A percentile compares a stretch with the other conserved stretches of the same genome.
Evolutionary conservation across 2,888 invertebrate species (phyloP).

Genomic region (Amphipyra tragopoginis): DNA sequence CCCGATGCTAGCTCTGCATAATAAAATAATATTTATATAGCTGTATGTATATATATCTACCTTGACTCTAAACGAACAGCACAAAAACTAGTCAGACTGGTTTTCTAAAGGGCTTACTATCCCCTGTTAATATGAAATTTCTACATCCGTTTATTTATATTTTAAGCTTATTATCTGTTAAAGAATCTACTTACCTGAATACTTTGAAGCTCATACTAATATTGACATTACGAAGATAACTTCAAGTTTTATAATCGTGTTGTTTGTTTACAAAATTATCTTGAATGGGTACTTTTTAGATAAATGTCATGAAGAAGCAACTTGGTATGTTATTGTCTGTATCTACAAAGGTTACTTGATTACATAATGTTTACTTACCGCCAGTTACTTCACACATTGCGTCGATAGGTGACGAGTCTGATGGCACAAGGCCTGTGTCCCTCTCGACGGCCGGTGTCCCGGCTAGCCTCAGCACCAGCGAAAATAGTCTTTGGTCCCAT

Average conservation of each 20-base stretch:
- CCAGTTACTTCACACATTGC: conserved; percentile 99
- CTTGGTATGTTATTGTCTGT: not conserved
- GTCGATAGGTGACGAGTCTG: conserved; percentile 98
- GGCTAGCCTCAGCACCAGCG: conserved; percentile 96
- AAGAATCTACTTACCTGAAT: conserved; percentile 3
- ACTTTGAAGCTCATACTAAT: conserved; percentile 17
- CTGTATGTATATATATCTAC: conserved; percentile 34
- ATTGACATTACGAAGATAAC: conserved; percentile 17
- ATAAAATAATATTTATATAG: conserved; percentile 32
- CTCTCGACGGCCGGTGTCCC: conserved; percentile 97
- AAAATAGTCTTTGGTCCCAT: conserved; percentile 99
- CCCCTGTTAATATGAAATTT: conserved; percentile 59
- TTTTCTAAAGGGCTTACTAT: conserved; percentile 73
- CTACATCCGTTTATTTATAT: conserved; percentile 35
- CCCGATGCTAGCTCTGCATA: conserved; percentile 4
- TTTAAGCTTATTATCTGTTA: conserved; percentile 28
- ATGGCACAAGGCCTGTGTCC: conserved; percentile 96
- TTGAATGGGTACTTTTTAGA: conserved; percentile 15
- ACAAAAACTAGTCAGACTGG: conserved; percentile 74
- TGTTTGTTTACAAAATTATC: conserved; percentile 32
- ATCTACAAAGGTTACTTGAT: not conserved
- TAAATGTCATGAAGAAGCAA: not conserved
- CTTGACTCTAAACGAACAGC: conserved; percentile 69
- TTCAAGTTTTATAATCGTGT: not conserved
- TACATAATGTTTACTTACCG: conserved; percentile 87